Evolutionary conservation across 2,797 vertebrate genomes (phyloP).

Genomic region (Sebastolobus altivelis): DNA sequence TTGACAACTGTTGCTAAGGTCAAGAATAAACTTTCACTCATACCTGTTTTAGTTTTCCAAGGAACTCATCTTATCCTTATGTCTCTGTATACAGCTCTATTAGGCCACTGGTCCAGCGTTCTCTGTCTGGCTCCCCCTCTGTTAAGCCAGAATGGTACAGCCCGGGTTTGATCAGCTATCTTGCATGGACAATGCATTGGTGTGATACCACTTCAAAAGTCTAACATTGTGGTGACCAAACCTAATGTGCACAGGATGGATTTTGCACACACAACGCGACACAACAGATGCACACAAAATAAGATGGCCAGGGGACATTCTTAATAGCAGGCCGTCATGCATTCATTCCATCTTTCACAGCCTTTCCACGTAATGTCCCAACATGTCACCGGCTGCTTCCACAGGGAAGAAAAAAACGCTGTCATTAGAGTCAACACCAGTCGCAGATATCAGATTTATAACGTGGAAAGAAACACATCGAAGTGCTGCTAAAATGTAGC

Average conservation of each 20-base stretch:
- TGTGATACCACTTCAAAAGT: not conserved
- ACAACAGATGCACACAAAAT: slow-evolving; percentile 30
- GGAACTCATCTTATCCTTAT: not conserved
- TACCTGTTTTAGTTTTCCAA: not conserved
- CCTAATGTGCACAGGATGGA: not conserved
- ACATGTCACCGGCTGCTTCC: slow-evolving; percentile 60
- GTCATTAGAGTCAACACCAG: slow-evolving; percentile 62
- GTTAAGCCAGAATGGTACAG: slow-evolving; percentile 16
- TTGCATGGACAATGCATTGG: not conserved
- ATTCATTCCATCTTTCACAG: slow-evolving; percentile 50
- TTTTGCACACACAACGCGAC: slow-evolving; percentile 23
- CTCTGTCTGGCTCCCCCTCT: not conserved
- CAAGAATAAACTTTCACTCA: not conserved
- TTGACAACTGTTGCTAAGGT: too few relatives aligned
- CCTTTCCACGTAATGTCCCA: slow-evolving; percentile 65
- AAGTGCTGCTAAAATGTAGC: slow-evolving; percentile 59
- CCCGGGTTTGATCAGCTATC: not conserved
- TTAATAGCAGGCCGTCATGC: slow-evolving; percentile 19
- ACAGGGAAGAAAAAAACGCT: slow-evolving; percentile 42
- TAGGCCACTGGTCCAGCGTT: not conserved
- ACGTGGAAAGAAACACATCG: slow-evolving; percentile 73
- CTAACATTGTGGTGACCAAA: not conserved
- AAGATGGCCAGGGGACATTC: slow-evolving; percentile 12
- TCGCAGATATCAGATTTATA: slow-evolving; percentile 76
- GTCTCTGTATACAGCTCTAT: not conserved